These are phyloP conservation scores for Tadarida brasiliensis DNA, from an alignment of 2,797 vertebrate genomes.

Conservation along the genomic window DNA sequence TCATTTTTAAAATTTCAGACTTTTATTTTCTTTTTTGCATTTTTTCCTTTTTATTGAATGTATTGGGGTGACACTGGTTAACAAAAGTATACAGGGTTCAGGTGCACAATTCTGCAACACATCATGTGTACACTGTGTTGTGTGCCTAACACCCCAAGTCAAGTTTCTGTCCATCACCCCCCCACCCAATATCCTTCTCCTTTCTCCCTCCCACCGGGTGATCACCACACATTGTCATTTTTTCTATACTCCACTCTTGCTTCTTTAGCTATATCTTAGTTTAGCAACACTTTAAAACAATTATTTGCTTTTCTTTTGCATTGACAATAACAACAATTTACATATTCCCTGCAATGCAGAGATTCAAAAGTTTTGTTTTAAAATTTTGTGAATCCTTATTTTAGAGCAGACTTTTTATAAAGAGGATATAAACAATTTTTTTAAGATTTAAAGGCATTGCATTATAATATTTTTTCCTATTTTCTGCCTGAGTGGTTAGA, in stretches of 20 bases:
- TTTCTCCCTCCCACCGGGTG: neutral
- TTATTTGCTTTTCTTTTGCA: neutral
- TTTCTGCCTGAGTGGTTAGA: neutral
- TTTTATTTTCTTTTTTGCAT: neutral
- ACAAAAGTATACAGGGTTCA: neutral
- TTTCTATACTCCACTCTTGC: neutral
- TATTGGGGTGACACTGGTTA: neutral
- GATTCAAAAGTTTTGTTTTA: conserved; percentile 10
- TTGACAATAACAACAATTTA: neutral
- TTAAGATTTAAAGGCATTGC: neutral
- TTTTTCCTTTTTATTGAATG: neutral
- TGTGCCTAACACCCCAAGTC: neutral
- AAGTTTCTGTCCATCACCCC: neutral
- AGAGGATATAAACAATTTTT: neutral
- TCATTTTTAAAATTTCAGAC: neutral
- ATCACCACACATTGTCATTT: neutral
- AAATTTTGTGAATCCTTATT: neutral
- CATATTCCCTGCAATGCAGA: neutral
- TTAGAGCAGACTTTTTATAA: neutral
- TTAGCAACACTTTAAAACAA: conserved; percentile 34
- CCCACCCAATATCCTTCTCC: neutral
- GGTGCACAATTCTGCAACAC: neutral
- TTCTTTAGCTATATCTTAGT: conserved; percentile 25
- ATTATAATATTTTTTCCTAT: neutral
- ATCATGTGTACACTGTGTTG: neutral